Conservation (phyloP, 2,888 invertebrate species). For the Noctua janthina region DNA sequence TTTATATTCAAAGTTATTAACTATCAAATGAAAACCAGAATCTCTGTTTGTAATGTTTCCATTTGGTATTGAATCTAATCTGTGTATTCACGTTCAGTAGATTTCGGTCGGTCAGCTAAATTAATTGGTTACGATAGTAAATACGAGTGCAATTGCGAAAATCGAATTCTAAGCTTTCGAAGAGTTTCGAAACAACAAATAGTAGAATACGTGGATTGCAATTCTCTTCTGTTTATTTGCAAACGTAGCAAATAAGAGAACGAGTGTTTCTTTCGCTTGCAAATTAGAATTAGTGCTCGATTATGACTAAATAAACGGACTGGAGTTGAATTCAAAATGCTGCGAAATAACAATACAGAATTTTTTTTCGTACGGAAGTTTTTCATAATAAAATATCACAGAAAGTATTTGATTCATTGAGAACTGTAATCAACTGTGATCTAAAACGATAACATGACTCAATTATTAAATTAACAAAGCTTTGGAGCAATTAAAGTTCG, state of each 20-base stretch:
- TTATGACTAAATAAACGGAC: too few relatives aligned
- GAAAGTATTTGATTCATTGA: too few relatives aligned
- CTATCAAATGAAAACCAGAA: conserved; percentile 6
- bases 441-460: not conserved
- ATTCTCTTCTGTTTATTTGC: not conserved
- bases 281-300: not conserved
- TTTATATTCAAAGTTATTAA: not conserved
- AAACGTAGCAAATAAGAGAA: not conserved
- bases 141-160: not conserved
- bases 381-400: too few relatives aligned
- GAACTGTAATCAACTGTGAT: too few relatives aligned
- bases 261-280: not conserved
- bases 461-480: too few relatives aligned
- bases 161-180: not conserved
- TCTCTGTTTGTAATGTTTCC: conserved; percentile 1
- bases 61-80: conserved; percentile 6
- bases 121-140: not conserved
- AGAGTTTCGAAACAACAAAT: not conserved
- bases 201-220: not conserved
- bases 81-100: not conserved
- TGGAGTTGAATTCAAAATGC: too few relatives aligned
- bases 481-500: not conserved
- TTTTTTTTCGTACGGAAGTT: not conserved
- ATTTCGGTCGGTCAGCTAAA: not conserved
- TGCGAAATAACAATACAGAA: not conserved